phyloP scores from a whole-genome alignment of 2,797 vertebrate genomes.

The Phaenicophaeus curvirostris region DNA sequence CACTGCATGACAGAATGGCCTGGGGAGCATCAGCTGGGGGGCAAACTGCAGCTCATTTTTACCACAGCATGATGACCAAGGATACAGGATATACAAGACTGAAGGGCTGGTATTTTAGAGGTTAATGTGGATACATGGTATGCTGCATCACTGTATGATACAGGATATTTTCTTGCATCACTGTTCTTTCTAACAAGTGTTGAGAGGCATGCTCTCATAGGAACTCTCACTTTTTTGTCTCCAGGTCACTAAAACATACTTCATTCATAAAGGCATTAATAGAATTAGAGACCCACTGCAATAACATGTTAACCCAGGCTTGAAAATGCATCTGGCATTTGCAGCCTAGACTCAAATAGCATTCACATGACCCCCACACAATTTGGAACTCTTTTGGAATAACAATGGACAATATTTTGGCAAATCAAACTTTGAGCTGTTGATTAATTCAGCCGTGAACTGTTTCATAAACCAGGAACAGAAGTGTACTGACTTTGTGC shows the following conservation, averaged over 20 bases:
- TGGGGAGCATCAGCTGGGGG: not conserved
- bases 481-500: not conserved
- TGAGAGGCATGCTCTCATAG: not conserved
- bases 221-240: not conserved
- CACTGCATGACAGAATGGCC: not conserved
- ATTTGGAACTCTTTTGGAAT: not conserved
- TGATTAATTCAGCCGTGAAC: not conserved
- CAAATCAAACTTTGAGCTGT: not conserved
- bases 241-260: not conserved
- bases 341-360: not conserved
- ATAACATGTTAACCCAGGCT: not conserved
- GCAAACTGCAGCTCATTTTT: not conserved
- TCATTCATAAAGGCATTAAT: not conserved
- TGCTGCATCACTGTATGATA: not conserved
- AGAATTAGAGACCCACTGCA: not conserved
- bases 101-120: not conserved
- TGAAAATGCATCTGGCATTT: not conserved
- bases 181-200: not conserved
- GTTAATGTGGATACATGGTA: fast-evolving
- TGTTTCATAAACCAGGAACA: not conserved
- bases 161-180: not conserved
- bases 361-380: not conserved
- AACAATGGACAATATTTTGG: not conserved
- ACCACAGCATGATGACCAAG: not conserved
- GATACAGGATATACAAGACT: not conserved